Conservation (phyloP, 1,140 invertebrate genomes). For the Leptonema lineaticorne region DNA sequence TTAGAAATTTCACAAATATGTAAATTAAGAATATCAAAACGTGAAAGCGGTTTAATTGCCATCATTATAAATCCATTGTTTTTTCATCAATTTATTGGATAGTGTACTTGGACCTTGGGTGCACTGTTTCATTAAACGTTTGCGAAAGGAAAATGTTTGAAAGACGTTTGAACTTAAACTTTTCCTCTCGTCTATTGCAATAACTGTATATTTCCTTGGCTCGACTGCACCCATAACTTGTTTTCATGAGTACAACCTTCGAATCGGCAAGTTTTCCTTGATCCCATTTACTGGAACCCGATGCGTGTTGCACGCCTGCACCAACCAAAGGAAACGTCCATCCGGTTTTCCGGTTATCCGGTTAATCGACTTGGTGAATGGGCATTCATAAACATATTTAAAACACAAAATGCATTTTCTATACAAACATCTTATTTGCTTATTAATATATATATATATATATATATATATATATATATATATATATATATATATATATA, state of each 20-base stretch:
- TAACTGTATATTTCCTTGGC: neutral
- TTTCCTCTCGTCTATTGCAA: neutral
- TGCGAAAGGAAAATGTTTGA: neutral
- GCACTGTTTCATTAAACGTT: too few species aligned
- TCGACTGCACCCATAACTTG: constrained; percentile 10
- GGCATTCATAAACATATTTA: neutral
- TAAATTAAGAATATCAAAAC: too few species aligned
- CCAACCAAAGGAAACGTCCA: neutral
- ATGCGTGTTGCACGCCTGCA: neutral
- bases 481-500: neutral
- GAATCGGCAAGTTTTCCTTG: constrained; percentile 19
- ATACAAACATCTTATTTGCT: neutral
- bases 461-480: neutral
- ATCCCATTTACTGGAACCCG: constrained; percentile 20
- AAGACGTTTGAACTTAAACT: constrained; percentile 29
- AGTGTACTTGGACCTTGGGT: neutral
- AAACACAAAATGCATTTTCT: neutral
- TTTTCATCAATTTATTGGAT: too few species aligned
- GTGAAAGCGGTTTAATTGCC: too few species aligned
- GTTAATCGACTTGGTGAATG: neutral
- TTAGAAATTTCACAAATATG: too few species aligned
- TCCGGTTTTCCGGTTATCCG: constrained; percentile 5
- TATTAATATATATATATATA: neutral
- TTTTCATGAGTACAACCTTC: constrained; percentile 27
- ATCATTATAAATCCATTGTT: too few species aligned